Evolutionary conservation across 1,140 invertebrate genomes (phyloP), one percentile per base, ranked within the genome.

Genomic region (Euura saliciscinereae): DNA sequence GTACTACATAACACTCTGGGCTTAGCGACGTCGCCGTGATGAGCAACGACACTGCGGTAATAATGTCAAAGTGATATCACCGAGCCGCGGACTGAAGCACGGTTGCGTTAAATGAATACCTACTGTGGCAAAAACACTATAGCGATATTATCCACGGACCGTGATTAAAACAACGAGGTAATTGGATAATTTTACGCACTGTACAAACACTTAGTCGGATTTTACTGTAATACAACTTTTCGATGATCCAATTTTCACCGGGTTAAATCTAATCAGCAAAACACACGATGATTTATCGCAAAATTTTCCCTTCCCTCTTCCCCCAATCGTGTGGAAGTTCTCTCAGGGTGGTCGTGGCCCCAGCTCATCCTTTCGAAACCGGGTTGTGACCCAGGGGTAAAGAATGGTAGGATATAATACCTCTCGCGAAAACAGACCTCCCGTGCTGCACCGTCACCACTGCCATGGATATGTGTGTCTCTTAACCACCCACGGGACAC

Each of bases 401-500:
- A n/a, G 51, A 59, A 28, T 28, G 28, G 28, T 28, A 28, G 28
- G 28, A 28, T 28, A 28, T 28, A 28, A 28, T 28, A 28, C 28
- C 51, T 59, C 51, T 59, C 51, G 51, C 51, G 13, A 59, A 59
- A 11, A 59, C 51, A n/a, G 6, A n/a, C 10, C 51, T 59, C 28
- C 51, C 3, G 46, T 51, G 46, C 7, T n/a, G 7, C 46, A n/a
- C 11, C 46, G 46, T n/a, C 3, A 59, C 8, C 51, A n/a, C 13
- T 59, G 51, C 28, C 28, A 28, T 28, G 28, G 28, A 28, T 28
- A 28, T 28, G 28, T 28, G 28, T 28, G 28, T 28, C 28, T 28
- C 28, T 28, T 28, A 28, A 28, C 28, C 2, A 74, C 83, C 77
- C 71, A 68, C 73, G 82, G 80, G 78, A 83, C 80, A 79, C 76